Conservation (phyloP, 2,797 vertebrate species). For the Pogonophryne albipinna region DNA sequence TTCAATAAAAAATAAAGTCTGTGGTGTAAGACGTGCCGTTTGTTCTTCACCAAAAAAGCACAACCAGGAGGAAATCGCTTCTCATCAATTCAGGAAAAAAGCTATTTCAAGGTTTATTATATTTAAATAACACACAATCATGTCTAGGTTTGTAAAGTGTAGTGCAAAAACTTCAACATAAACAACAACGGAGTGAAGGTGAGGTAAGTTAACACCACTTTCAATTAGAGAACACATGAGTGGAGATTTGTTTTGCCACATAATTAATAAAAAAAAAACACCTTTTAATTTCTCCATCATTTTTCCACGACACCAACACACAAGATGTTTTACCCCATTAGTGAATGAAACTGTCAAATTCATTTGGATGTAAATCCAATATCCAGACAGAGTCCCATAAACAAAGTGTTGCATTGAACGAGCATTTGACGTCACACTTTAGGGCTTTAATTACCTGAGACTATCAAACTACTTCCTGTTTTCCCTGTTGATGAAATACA, state of each 20-base stretch:
- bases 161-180: slow-evolving; percentile 76
- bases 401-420: slow-evolving; percentile 54
- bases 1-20: slow-evolving; percentile 75
- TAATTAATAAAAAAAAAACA: neutral
- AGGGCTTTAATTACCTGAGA: slow-evolving; percentile 78
- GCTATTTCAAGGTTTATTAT: slow-evolving; percentile 33
- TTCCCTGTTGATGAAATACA: slow-evolving; percentile 43
- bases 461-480: slow-evolving; percentile 50
- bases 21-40: slow-evolving; percentile 54
- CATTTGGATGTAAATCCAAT: neutral
- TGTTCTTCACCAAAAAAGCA: slow-evolving; percentile 60
- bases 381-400: slow-evolving; percentile 29
- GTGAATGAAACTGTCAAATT: slow-evolving; percentile 2
- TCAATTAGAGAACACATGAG: slow-evolving; percentile 21
- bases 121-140: slow-evolving; percentile 75
- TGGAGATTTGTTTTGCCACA: slow-evolving; percentile 10
- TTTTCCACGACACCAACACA: slow-evolving; percentile 24
- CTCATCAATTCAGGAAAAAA: slow-evolving; percentile 30
- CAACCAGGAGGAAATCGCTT: slow-evolving; percentile 28
- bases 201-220: slow-evolving; percentile 31
- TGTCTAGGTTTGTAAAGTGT: slow-evolving; percentile 65
- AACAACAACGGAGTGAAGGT: slow-evolving; percentile 18
- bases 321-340: neutral
- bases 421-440: slow-evolving; percentile 37
- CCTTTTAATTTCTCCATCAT: neutral